Evolutionary conservation across 1,140 invertebrate species (phyloP).

Genomic region (Phortica variegata): DNA sequence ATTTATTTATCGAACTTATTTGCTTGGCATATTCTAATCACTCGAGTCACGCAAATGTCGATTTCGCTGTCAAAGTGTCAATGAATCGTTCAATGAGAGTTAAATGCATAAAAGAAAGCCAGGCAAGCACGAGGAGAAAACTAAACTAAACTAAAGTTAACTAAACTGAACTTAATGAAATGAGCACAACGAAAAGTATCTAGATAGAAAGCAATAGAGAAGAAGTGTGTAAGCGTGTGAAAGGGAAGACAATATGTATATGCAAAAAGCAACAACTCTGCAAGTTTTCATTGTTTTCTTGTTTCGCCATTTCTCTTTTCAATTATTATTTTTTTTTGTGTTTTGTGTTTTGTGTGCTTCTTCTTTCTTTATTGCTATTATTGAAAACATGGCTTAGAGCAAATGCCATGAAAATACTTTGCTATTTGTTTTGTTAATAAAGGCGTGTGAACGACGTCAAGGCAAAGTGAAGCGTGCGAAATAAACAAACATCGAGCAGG

Average conservation of each 20-base stretch:
- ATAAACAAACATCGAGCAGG: too few relatives aligned
- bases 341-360: too few relatives aligned
- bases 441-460: slow-evolving; percentile 14
- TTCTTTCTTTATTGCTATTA: too few relatives aligned
- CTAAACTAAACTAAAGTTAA: not conserved
- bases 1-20: too few relatives aligned
- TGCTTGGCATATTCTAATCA: slow-evolving; percentile 45
- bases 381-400: slow-evolving; percentile 49
- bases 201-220: not conserved
- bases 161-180: not conserved
- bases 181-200: not conserved
- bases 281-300: slow-evolving; percentile 7
- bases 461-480: slow-evolving; percentile 9
- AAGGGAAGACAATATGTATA: slow-evolving; percentile 11
- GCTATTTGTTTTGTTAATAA: slow-evolving; percentile 51
- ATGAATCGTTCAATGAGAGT: slow-evolving; percentile 52
- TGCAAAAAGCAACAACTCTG: slow-evolving; percentile 32
- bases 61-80: slow-evolving; percentile 47
- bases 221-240: not conserved
- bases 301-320: not conserved
- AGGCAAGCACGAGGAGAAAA: slow-evolving; percentile 5
- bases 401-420: slow-evolving; percentile 31
- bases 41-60: slow-evolving; percentile 49
- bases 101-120: slow-evolving; percentile 38
- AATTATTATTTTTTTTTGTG: slow-evolving; percentile 5